Base-by-base conservation (phyloP, 2,797 vertebrate genomes). In the Epinephelus coioides region DNA sequence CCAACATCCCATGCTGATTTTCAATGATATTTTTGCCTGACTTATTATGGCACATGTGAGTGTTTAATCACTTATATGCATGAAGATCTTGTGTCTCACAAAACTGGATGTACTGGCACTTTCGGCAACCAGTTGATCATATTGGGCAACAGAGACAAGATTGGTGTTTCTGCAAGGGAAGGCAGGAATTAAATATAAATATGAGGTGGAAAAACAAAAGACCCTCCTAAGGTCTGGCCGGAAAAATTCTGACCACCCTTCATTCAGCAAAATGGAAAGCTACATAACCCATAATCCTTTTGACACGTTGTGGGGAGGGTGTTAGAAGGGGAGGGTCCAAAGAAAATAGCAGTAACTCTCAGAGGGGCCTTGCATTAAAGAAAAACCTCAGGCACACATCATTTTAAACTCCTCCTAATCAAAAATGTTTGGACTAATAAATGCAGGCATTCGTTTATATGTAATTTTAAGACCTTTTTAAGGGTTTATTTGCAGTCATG, bases 401-500 rank as follows among this genome's bases (percentile, higher is more conserved):
- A 65, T 30, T n/a, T 60, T 6, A n/a, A 9, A 38, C 8, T 25
- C n/a, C 18, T 6, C 6, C 8, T 25, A 13, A 55, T 72, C 15
- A 57, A 53, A 46, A 27, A 10, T 34, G 34, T 34, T 34, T 34
- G 34, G 65, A 0, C 10, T n/a, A 23, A 23, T 38, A 14, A 68
- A 69, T 56, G 6, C 2, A 38, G 19, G 3, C 19, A 68, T 30
- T 57, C 0, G 15, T 44, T 3, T 47, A 9, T 25, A 40, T 34
- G 34, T 34, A 34, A 34, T 34, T 49, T 61, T 6, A 4, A 30
- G 6, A 63, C 6, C 19, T 53, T 66, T 62, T 73, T 8, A 11
- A 15, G 3, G 18, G 25, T 40, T 56, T 66, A 74, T 79, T 64
- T 50, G 25, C 43, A 12, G 18, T 64, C 44, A 59, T 61, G 57